Base-by-base conservation (phyloP, 2,113 vertebrate species). In the Chloroceryle aenea region DNA sequence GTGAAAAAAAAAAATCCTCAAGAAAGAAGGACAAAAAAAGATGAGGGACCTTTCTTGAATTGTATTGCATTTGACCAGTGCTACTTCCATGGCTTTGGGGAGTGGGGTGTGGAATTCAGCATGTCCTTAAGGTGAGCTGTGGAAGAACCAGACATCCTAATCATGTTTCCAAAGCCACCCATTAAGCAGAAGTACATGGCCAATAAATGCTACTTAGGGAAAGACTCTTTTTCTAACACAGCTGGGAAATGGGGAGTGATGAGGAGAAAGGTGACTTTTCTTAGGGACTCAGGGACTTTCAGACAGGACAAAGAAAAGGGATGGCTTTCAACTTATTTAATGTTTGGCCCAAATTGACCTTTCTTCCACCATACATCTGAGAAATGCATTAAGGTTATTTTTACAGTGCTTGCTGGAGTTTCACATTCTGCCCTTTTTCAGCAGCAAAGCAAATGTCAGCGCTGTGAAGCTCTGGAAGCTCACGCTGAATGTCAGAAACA, bases 381-480 rank as follows among this genome's bases (percentile, higher is more conserved):
- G 42, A 86, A 77, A 68, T 59, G 59, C 83, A 84, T 67, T 84
- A 1, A 63, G 38, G 58, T 30, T 68, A 62, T 87, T 86, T 91
- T 93, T 59, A n/a, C 58, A 59, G 7, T 30, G 48, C 75, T 66
- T n/a, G 42, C 68, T 45, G 69, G 53, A 43, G 47, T 85, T 71
- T 90, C 67, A 77, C 22, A 22, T 23, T 52, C 87, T 95, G 87
- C 80, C 84, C 73, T 89, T 75, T 94, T 61, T 38, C 59, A 82
- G 64, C 64, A 85, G 68, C 74, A 92, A 92, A 84, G 89, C 90
- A 96, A 95, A 97, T 94, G 85, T 93, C 96, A 97, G 89, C 2
- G 6, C 67, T 84, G 58, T 61, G 93, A 21, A 73, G 67, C 78
- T 56, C 67, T 69, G 88, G 56, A 69, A 85, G 58, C 72, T 89